A percentile compares a stretch with the other conserved stretches of the same genome.
These are phyloP conservation scores for Acanthococcus lagerstroemiae DNA, from an alignment of 2,888 invertebrate genomes.

Conservation along the genomic window DNA sequence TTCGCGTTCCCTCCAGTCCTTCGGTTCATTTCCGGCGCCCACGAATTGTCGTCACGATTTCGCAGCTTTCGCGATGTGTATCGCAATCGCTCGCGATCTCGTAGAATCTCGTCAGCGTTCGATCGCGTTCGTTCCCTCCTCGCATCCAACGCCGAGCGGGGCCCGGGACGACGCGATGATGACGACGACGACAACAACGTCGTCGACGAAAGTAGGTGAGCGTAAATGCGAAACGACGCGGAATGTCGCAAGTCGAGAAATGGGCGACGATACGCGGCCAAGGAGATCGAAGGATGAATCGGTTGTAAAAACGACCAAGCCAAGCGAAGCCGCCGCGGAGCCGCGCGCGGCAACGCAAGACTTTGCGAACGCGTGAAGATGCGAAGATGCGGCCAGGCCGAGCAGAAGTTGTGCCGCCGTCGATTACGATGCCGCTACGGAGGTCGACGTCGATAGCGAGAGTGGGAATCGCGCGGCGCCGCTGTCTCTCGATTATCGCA, in stretches of 20 bases:
- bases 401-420: too few species aligned
- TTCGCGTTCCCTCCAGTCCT: too few species aligned
- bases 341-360: background rate
- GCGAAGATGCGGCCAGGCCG: slow-evolving; percentile 19
- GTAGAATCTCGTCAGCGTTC: too few species aligned
- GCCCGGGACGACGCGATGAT: too few species aligned
- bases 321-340: too few species aligned
- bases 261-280: slow-evolving; percentile 21
- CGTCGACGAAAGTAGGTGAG: slow-evolving; percentile 14
- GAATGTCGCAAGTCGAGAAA: slow-evolving; percentile 14
- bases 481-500: background rate
- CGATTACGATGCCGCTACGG: slow-evolving; percentile 10
- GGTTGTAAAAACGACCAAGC: slow-evolving; percentile 9
- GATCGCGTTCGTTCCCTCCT: too few species aligned
- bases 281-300: slow-evolving; percentile 25
- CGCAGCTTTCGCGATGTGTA: too few species aligned
- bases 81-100: too few species aligned
- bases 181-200: background rate
- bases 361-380: too few species aligned
- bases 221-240: slow-evolving; percentile 4
- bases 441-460: slow-evolving; percentile 26
- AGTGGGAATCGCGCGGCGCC: slow-evolving; percentile 17
- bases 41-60: too few species aligned
- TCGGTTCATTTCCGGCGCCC: too few species aligned
- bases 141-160: too few species aligned